Conservation (phyloP, 1,140 invertebrate species). For the Achroia grisella region DNA sequence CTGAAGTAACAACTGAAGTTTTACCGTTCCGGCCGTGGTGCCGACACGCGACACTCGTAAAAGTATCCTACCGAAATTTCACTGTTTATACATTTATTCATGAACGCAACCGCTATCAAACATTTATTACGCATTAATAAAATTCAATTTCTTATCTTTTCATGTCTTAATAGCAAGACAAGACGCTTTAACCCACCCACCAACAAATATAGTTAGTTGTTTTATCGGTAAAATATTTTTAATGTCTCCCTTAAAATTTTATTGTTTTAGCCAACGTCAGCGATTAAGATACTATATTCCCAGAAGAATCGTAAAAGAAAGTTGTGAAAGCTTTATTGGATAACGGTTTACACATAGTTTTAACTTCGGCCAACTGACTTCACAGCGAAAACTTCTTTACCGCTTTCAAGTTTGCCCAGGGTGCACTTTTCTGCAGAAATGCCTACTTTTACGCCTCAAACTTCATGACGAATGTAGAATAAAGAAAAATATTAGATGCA, state of each 20-base stretch:
- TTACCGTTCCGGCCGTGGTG: slow-evolving; percentile 1
- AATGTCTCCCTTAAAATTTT: not conserved
- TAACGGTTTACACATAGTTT: slow-evolving; percentile 33
- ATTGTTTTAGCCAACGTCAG: slow-evolving; percentile 6
- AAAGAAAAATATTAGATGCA: too few relatives aligned
- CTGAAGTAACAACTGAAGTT: slow-evolving; percentile 3
- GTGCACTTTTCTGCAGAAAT: not conserved
- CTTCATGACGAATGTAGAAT: too few relatives aligned
- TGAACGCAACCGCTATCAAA: slow-evolving; percentile 20
- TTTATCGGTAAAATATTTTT: too few relatives aligned
- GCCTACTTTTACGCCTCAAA: too few relatives aligned
- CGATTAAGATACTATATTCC: slow-evolving; percentile 20
- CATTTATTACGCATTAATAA: slow-evolving; percentile 13
- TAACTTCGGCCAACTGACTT: slow-evolving; percentile 24
- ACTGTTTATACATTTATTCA: slow-evolving; percentile 25
- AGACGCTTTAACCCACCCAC: too few relatives aligned
- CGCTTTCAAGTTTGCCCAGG: slow-evolving; percentile 6
- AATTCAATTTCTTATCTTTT: slow-evolving; percentile 11
- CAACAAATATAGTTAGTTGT: too few relatives aligned
- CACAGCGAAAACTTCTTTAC: slow-evolving; percentile 19
- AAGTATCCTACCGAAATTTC: slow-evolving; percentile 15
- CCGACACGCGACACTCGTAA: slow-evolving; percentile 26
- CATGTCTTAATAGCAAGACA: slow-evolving; percentile 1
- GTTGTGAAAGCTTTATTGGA: slow-evolving; percentile 42
- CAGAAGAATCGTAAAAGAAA: slow-evolving; percentile 29